A percentile compares a stretch with the other conserved stretches of the same genome.
phyloP scores from a whole-genome alignment of 2,113 vertebrate species.

The Silurus asotus region DNA sequence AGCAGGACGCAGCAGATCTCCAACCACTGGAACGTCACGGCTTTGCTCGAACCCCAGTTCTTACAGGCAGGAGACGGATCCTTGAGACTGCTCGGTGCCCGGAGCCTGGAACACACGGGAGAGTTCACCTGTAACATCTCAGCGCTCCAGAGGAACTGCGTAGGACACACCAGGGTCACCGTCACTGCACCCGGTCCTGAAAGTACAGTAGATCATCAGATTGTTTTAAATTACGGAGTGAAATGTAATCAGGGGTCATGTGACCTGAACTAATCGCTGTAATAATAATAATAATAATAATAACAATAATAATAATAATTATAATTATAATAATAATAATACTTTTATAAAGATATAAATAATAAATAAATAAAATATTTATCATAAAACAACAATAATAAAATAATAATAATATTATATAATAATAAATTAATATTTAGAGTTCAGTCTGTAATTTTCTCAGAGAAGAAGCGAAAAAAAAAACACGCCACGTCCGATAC shows the following conservation, averaged over 20 bases:
- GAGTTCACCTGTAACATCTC: conserved; percentile 68
- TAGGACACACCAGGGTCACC: conserved; percentile 57
- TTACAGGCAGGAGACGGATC: conserved; percentile 68
- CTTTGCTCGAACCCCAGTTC: conserved; percentile 55
- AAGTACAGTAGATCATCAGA: conserved; percentile 3
- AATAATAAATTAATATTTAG: too few species aligned
- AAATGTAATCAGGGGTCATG: too few species aligned
- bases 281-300: neutral
- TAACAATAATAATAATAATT: neutral
- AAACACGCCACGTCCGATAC: neutral
- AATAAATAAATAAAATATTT: neutral
- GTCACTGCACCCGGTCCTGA: conserved; percentile 53
- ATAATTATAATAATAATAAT: neutral
- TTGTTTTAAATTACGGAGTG: too few species aligned
- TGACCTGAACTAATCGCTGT: neutral
- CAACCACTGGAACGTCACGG: conserved; percentile 58
- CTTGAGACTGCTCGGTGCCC: conserved; percentile 62
- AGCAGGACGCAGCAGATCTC: conserved; percentile 41
- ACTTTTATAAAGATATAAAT: neutral
- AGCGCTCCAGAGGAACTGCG: conserved; percentile 52
- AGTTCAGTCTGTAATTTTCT: neutral
- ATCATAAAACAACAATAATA: too few species aligned
- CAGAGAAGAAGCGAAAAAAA: neutral
- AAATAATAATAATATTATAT: too few species aligned
- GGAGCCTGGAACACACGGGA: conserved; percentile 60